Conservation (phyloP, 1,140 invertebrate species). For the Myzus persicae region DNA sequence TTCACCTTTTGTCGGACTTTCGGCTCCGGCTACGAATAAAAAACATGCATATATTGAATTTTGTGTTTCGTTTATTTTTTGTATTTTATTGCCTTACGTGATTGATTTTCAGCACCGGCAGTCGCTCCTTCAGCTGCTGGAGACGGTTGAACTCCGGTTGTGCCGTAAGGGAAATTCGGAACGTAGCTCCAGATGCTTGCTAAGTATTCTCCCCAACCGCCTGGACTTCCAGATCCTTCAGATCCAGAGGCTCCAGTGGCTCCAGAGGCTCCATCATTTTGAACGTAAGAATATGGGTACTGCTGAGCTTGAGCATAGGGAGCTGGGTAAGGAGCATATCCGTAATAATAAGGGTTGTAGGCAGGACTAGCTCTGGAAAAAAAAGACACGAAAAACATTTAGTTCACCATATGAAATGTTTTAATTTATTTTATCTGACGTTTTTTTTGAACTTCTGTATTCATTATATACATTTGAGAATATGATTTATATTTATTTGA, state of each 20-base stretch:
- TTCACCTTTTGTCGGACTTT: background rate
- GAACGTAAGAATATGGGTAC: background rate
- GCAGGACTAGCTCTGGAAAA: slow-evolving; percentile 52
- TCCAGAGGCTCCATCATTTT: background rate
- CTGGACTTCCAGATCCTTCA: background rate
- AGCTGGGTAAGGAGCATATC: slow-evolving; percentile 34
- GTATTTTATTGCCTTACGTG: slow-evolving; percentile 3
- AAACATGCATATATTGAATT: background rate
- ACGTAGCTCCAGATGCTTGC: background rate
- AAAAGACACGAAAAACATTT: background rate
- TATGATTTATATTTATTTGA: background rate
- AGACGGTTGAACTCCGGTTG: background rate
- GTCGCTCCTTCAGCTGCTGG: background rate
- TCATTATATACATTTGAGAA: background rate
- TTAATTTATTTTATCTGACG: background rate
- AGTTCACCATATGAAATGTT: background rate
- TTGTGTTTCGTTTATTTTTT: background rate
- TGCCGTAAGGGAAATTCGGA: background rate
- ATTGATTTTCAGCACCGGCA: background rate
- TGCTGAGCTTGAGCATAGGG: slow-evolving; percentile 22
- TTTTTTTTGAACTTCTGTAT: background rate
- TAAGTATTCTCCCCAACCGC: slow-evolving; percentile 27
- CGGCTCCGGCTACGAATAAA: background rate
- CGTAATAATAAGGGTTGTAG: slow-evolving; percentile 42
- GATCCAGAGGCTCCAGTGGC: background rate